Evolutionary conservation across 2,888 invertebrate species (phyloP), one percentile per base, ranked within the genome.

Genomic region (Acanthosepion lycidas): DNA sequence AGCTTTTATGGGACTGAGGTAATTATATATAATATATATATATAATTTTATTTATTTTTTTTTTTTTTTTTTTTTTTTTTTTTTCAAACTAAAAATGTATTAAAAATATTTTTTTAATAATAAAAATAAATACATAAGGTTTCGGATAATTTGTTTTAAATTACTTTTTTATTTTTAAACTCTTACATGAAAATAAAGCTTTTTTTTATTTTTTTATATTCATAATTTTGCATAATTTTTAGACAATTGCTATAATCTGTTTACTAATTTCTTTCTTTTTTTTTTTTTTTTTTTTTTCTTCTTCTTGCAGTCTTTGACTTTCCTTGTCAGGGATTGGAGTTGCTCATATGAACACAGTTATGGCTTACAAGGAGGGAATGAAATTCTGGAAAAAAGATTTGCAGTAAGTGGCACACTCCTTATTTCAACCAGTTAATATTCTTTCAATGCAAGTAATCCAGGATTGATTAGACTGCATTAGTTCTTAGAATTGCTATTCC

Each of bases 321-420:
- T 97, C 95, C 96, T 97, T 91, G 97, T 97, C 2, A 96, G 97
- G 94, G 99, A 99, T 98, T 99, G 99, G 99, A 99, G 99, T 98
- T 99, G 99, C 97, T 99, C 99, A 0, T 99, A 99, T 98, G 99
- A 99, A 97, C 98, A 98, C 94, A 97, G 97, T 23, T 99, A 99
- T 97, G 99, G 99, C 0, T 98, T 98, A 1, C 98, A 98, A 0
- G 99, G 99, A 15, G 99, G 99, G 0, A 98, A 98, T 96, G 98
- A 98, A 96, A 98, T 99, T 94, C 98, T 99, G 78, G 98, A 99
- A 96, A 98, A 99, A 95, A 98, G 99, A 95, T 98, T 99, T 42
- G 98, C 98, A 98, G 98, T 98, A 95, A 93, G 95, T 94, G 20
- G 23, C 42, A 42, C 3, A 42, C 42, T 42, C 42, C 42, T 42